Evolutionary conservation across 2,113 vertebrate species (phyloP), one percentile per base, ranked within the genome.

Genomic region (Echinops telfairi): DNA sequence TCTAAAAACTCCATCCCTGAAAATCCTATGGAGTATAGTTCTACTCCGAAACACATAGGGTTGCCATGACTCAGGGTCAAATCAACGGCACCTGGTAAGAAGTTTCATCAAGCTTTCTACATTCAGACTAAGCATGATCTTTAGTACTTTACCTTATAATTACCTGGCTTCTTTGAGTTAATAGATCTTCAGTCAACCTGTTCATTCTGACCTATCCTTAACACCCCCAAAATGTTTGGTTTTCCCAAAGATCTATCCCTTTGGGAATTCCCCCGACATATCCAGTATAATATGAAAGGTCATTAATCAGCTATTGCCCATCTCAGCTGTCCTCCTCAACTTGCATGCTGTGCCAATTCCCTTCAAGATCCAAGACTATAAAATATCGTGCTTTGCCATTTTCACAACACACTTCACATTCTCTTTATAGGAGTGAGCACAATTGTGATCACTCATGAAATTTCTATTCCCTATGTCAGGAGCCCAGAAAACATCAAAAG

Each of bases 191-290:
- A 19, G 6, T 31, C 20, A 27, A 0, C 2, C 16, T 82, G 0
- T 19, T 17, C 22, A 6, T 1, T 71, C 11, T 82, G 15, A 27
- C 6, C 4, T 47, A 2, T 33, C n/a, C 7, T 0, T 25, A 4
- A 15, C 38, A 53, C 43, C 3, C 33, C 40, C 53, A 5, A 16
- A 62, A 2, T 27, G 11, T 16, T 31, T 83, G 71, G 6, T 66
- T 53, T 53, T 53, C 47, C 47, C 47, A 6, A 6, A 53, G 10
- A 40, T 40, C 40, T 40, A 40, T 4, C 40, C 40, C 40, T 40
- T 40, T 40, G 3, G 40, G 40, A 4, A 40, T 40, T 40, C 40
- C 40, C 3, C 40, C 40, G 7, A 53, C 9, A 53, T 53, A 53
- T 53, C 20, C 62, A 33, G 53, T n/a, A 88, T 70, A 22, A 71